These are phyloP conservation scores for Ammospiza nelsoni DNA, from an alignment of 2,113 vertebrate species.

Conservation along the genomic window DNA sequence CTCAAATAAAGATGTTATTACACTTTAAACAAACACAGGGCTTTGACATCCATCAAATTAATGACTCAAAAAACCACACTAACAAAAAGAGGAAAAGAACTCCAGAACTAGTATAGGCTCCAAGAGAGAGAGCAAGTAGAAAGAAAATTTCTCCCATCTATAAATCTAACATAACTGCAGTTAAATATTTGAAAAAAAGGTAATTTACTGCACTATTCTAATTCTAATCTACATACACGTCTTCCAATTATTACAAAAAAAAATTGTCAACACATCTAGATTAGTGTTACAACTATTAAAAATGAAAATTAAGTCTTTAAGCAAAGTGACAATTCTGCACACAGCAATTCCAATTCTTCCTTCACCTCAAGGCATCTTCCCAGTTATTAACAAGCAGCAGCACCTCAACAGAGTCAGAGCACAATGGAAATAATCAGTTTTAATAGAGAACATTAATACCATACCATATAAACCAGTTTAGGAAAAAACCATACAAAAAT, in stretches of 20 bases:
- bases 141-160: background rate
- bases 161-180: background rate
- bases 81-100: background rate
- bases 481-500: background rate
- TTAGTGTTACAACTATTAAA: background rate
- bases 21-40: background rate
- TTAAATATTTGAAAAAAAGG: background rate
- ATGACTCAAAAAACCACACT: background rate
- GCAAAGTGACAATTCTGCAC: background rate
- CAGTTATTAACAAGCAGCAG: background rate
- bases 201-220: background rate
- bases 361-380: background rate
- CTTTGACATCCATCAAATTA: conserved; percentile 1
- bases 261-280: background rate
- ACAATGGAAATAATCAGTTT: background rate
- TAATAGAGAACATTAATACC: background rate
- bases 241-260: background rate
- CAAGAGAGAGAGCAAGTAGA: background rate
- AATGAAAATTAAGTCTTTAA: background rate
- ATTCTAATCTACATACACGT: background rate
- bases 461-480: background rate
- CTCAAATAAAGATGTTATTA: background rate
- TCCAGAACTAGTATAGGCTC: background rate
- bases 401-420: background rate
- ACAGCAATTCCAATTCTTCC: background rate